Base-by-base conservation (phyloP, 2,888 invertebrate genomes). In the Hermaeophaga mercurialis region DNA sequence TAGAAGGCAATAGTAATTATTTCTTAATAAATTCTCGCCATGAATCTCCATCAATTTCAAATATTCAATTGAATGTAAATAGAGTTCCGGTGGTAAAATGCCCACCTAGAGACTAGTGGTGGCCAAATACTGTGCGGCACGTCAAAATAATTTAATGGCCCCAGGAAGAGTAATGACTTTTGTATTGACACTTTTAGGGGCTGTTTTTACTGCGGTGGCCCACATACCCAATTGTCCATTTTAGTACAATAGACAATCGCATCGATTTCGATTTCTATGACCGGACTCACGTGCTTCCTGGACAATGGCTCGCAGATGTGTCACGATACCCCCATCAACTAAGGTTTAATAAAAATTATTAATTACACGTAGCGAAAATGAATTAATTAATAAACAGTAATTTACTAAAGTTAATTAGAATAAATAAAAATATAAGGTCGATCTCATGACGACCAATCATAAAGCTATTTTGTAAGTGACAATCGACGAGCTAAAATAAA, bases 151-250 rank as follows among this genome's bases (percentile, higher is more conserved):
- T 58, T 60, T 55, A 58, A 58, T 61, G 58, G 49, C 48, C 31
- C 36, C 46, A 19, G 28, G 15, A 63, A 63, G 63, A 62, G 55
- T 64, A 64, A 65, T 65, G 61, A 62, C 36, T 59, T 65, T 65
- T 59, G 57, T 63, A 66, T n/a, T 64, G 58, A 41, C 59, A 62
- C 55, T 61, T 60, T 64, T 52, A 55, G 56, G 49, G 63, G 65
- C 63, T 66, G 61, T 61, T 58, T 62, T 63, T 62, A 63, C 66
- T 62, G 64, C 34, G 62, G 65, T 63, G 65, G 63, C 63, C 65
- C 62, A 56, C 52, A 56, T 31, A 52, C 46, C 50, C 56, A 46
- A 46, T 56, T 56, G 56, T 46, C 52, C 56, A 33, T 39, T 26
- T 45, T 31, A 44, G 46, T 33, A 56, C 56, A 56, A 56, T 36